These are phyloP conservation scores for Drosophila longiperda DNA, from an alignment of 2,888 invertebrate genomes.

Conservation along the genomic window DNA sequence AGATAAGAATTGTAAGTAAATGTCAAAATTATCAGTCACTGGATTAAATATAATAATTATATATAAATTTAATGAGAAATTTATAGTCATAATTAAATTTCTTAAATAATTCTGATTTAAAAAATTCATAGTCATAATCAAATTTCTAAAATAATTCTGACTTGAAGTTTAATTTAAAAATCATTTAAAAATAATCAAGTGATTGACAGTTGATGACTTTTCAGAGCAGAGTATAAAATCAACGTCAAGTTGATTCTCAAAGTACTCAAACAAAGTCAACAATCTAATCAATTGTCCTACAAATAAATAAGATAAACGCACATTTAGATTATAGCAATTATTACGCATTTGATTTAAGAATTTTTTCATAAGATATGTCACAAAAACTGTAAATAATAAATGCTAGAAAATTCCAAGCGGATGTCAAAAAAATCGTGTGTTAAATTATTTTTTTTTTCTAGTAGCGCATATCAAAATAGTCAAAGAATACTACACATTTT, in stretches of 20 bases:
- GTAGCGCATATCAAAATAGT: slow-evolving; percentile 56
- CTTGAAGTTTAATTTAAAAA: neutral
- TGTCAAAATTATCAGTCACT: neutral
- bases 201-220: neutral
- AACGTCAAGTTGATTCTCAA: neutral
- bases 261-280: neutral
- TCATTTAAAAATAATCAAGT: neutral
- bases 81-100: neutral
- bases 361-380: neutral
- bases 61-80: neutral
- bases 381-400: neutral
- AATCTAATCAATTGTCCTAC: slow-evolving; percentile 1
- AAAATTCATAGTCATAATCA: neutral
- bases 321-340: slow-evolving; percentile 8
- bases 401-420: slow-evolving; percentile 37
- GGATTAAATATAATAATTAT: neutral
- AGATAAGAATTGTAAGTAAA: neutral
- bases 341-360: neutral
- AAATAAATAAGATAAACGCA: slow-evolving; percentile 4
- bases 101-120: neutral
- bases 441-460: slow-evolving; percentile 25
- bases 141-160: neutral
- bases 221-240: neutral
- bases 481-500: slow-evolving; percentile 9
- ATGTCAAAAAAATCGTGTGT: slow-evolving; percentile 17